These are phyloP conservation scores for Dendrocincla tyrannina DNA, from an alignment of 2,797 vertebrate genomes.

Conservation along the genomic window DNA sequence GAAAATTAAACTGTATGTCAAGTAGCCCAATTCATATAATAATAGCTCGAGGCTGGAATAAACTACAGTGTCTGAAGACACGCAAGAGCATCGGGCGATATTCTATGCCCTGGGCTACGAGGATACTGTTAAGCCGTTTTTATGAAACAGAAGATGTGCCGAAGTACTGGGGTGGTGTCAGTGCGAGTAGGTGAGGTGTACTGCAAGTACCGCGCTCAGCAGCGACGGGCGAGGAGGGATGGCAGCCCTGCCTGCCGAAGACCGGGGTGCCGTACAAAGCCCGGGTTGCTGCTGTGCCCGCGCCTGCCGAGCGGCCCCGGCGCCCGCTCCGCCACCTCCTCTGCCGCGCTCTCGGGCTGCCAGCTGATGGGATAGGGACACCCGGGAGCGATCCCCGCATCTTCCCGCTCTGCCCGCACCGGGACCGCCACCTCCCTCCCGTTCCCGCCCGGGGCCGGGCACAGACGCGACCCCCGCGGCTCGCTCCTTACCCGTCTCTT, in stretches of 20 bases:
- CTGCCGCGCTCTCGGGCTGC: not conserved
- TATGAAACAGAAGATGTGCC: not conserved
- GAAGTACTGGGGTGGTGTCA: not conserved
- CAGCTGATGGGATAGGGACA: not conserved
- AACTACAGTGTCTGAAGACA: constrained; percentile 27
- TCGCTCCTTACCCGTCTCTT: constrained; percentile 80
- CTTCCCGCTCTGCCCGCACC: not conserved
- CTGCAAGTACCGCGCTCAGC: not conserved
- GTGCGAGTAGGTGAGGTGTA: not conserved
- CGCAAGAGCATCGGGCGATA: not conserved
- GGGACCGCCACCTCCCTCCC: not conserved
- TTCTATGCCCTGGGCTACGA: not conserved
- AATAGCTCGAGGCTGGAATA: constrained; percentile 54
- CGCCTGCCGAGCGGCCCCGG: not conserved
- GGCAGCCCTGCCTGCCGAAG: not conserved
- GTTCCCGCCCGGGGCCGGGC: not conserved
- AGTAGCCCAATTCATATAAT: constrained; percentile 40
- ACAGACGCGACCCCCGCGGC: not conserved
- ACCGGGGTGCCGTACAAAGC: not conserved
- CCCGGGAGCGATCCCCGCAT: not conserved
- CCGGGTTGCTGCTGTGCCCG: not conserved
- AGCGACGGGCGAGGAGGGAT: not conserved
- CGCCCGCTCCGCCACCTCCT: not conserved
- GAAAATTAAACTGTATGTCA: constrained; percentile 60
- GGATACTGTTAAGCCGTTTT: not conserved